A percentile compares a stretch with the other conserved stretches of the same genome.
These are phyloP conservation scores for Argyra leucocephala DNA, from an alignment of 2,888 invertebrate species.

Conservation along the genomic window DNA sequence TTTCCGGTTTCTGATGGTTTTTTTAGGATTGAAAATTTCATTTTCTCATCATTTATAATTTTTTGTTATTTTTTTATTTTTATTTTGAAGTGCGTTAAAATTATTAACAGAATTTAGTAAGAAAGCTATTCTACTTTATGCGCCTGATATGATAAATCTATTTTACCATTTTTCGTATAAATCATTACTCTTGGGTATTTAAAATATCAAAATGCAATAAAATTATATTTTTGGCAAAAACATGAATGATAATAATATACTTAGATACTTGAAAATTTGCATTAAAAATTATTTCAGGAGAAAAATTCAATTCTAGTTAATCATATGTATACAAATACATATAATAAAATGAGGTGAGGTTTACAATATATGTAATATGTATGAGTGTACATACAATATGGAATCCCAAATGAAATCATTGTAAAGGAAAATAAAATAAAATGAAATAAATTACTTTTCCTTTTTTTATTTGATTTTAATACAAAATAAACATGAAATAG, in stretches of 20 bases:
- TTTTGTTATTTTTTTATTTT: too few relatives aligned
- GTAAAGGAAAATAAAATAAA: background rate
- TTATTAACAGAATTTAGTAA: too few relatives aligned
- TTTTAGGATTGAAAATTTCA: background rate
- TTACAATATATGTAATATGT: too few relatives aligned
- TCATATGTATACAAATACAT: too few relatives aligned
- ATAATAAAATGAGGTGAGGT: too few relatives aligned
- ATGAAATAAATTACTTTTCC: background rate
- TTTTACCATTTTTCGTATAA: background rate
- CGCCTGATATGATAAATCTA: background rate
- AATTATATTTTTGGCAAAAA: constrained; percentile 1
- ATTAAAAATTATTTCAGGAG: background rate
- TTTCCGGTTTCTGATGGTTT: background rate
- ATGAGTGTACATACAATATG: background rate
- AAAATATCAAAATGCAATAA: constrained; percentile 1
- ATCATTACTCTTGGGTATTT: constrained; percentile 4
- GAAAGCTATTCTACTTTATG: background rate
- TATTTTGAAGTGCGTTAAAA: too few relatives aligned
- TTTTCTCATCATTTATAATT: background rate
- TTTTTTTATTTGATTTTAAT: background rate
- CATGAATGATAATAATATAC: background rate
- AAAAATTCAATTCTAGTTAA: background rate
- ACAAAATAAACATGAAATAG: background rate
- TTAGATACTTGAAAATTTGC: background rate
- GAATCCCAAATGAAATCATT: background rate